phyloP scores from a whole-genome alignment of 2,113 vertebrate genomes.

The Polypterus senegalus region DNA sequence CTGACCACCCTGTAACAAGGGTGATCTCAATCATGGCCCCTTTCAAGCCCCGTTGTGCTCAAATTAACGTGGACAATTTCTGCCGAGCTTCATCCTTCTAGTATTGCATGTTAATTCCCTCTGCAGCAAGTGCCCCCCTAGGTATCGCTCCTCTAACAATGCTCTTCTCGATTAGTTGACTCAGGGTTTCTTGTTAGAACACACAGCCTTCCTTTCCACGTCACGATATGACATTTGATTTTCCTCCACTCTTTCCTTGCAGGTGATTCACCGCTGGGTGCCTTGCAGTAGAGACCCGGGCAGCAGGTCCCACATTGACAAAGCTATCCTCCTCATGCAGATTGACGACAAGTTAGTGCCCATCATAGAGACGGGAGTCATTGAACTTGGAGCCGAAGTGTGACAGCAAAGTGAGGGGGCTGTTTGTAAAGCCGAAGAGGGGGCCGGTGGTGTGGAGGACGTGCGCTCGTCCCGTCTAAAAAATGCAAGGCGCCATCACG shows the following conservation, averaged over 20 bases:
- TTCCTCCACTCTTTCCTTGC: constrained; percentile 15
- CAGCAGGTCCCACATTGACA: constrained; percentile 92
- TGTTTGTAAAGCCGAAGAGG: constrained; percentile 39
- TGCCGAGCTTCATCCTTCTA: too few species aligned
- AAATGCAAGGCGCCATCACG: constrained; percentile 39
- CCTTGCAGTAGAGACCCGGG: constrained; percentile 96
- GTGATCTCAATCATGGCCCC: too few species aligned
- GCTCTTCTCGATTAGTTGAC: too few species aligned
- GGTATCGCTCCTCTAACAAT: too few species aligned
- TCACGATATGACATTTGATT: neutral
- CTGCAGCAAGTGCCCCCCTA: too few species aligned
- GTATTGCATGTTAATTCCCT: too few species aligned
- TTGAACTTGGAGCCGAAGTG: constrained; percentile 95
- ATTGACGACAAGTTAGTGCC: constrained; percentile 96
- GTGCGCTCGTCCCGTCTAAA: constrained; percentile 29
- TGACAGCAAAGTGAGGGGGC: constrained; percentile 36
- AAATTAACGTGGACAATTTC: too few species aligned
- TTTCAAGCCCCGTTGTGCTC: too few species aligned
- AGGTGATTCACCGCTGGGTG: constrained; percentile 99
- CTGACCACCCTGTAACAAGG: too few species aligned
- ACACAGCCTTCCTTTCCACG: neutral
- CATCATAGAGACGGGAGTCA: constrained; percentile 87
- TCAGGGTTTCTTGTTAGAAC: constrained; percentile 2
- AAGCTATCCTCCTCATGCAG: constrained; percentile 97
- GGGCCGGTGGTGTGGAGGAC: constrained; percentile 34